These are phyloP conservation scores for Orientallactaga sibirica DNA, from an alignment of 2,797 vertebrate species.

Conservation along the genomic window DNA sequence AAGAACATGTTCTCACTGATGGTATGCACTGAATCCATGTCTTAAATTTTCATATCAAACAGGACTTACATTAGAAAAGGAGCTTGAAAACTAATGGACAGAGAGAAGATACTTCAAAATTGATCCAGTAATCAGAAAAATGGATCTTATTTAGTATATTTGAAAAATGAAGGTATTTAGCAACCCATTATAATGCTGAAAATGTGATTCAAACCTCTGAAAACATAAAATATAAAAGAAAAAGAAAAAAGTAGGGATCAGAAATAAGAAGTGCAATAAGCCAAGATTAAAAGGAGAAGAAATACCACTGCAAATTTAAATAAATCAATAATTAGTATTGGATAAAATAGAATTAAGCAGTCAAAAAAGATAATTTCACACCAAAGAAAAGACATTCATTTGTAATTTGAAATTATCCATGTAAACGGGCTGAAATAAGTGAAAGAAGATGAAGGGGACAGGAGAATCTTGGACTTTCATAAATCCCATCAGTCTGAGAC, in stretches of 20 bases:
- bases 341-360: not conserved
- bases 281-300: not conserved
- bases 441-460: not conserved
- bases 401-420: not conserved
- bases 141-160: not conserved
- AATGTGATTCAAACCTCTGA: not conserved
- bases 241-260: not conserved
- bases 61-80: not conserved
- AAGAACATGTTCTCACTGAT: not conserved
- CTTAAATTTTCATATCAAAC: slow-evolving; percentile 1
- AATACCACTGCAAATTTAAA: not conserved
- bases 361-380: not conserved
- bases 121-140: not conserved
- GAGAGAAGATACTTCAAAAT: not conserved
- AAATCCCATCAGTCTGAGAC: not conserved
- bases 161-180: not conserved
- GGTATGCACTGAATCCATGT: not conserved
- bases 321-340: not conserved
- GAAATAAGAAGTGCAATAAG: not conserved
- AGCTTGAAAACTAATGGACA: not conserved
- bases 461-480: not conserved
- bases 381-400: not conserved
- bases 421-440: not conserved
- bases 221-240: not conserved
- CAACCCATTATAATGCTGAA: not conserved